These are phyloP conservation scores for Geopemphigus sp. DNA, from an alignment of 1,140 invertebrate genomes.

Conservation along the genomic window DNA sequence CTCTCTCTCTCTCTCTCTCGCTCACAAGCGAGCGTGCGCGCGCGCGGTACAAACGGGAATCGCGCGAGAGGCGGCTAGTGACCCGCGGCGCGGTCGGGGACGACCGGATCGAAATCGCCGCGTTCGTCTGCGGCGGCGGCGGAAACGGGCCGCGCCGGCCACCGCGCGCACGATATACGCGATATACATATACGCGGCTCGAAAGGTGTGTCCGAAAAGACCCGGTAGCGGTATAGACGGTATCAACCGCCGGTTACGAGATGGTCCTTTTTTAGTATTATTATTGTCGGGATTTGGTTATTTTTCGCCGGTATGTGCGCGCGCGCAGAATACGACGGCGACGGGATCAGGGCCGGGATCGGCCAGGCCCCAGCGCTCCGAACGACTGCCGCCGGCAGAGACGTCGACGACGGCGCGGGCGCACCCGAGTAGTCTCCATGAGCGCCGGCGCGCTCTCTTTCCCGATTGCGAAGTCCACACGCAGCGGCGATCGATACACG, in stretches of 20 bases:
- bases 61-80: neutral
- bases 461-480: no score
- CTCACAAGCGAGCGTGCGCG: no score
- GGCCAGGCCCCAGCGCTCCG: neutral
- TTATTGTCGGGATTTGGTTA: neutral
- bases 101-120: neutral
- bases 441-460: constrained; percentile 22
- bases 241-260: neutral
- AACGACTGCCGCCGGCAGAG: no score
- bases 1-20: no score
- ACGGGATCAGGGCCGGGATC: neutral
- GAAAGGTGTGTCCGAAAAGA: constrained; percentile 45
- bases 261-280: neutral
- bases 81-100: neutral
- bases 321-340: neutral
- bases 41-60: no score
- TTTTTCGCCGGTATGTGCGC: neutral
- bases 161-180: no score
- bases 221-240: neutral
- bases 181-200: neutral
- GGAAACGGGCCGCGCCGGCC: no score
- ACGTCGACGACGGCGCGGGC: no score
- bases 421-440: neutral
- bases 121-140: neutral
- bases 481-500: constrained; percentile 21